These are phyloP conservation scores for Lacerta bilineata DNA, from an alignment of 2,797 vertebrate genomes.

Conservation along the genomic window DNA sequence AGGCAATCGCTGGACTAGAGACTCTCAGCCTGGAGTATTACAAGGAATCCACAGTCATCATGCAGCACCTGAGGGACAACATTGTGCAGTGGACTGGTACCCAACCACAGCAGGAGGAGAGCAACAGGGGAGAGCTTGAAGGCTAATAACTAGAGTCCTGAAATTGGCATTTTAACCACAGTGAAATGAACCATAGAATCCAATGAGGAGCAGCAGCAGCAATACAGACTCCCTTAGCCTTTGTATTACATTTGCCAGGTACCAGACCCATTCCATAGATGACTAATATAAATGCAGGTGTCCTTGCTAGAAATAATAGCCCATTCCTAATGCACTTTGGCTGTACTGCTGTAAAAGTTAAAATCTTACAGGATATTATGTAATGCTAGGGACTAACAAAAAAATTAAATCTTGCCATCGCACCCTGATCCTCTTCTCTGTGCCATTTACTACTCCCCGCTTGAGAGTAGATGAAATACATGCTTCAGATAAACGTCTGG, in stretches of 20 bases:
- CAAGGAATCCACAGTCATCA: not conserved
- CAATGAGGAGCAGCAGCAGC: not conserved
- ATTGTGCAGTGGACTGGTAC: not conserved
- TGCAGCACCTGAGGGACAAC: not conserved
- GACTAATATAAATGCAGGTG: not conserved
- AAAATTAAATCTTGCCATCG: not conserved
- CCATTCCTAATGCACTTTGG: rapidly evolving
- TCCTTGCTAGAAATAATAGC: not conserved
- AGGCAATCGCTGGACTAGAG: not conserved
- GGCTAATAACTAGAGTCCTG: too few relatives aligned
- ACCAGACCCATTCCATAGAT: not conserved
- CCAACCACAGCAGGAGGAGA: not conserved
- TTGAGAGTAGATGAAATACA: not conserved
- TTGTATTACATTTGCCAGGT: not conserved
- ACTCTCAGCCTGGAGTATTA: not conserved
- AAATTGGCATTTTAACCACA: rapidly evolving
- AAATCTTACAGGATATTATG: not conserved
- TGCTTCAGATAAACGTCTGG: not conserved
- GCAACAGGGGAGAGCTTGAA: rapidly evolving
- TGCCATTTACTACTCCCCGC: not conserved
- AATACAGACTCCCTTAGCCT: not conserved
- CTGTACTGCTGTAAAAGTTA: not conserved
- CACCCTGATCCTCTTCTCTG: not conserved
- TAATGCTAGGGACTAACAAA: not conserved
- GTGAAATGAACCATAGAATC: not conserved